These are phyloP conservation scores for Scomber colias DNA, from an alignment of 2,113 vertebrate genomes.

Conservation along the genomic window DNA sequence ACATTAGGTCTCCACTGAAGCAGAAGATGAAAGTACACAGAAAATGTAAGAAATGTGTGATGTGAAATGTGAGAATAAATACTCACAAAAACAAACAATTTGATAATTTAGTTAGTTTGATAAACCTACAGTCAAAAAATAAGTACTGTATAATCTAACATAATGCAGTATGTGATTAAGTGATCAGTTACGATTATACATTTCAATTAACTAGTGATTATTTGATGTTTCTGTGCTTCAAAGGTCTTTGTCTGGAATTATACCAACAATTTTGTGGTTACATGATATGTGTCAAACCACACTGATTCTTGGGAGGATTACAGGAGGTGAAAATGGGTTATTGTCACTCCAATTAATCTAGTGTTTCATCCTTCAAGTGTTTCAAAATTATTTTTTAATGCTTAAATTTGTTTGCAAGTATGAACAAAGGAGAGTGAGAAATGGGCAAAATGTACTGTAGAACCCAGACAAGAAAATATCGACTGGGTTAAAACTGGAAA, in stretches of 20 bases:
- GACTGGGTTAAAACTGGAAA: not conserved
- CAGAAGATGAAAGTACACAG: not conserved
- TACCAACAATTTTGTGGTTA: not conserved
- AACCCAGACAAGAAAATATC: not conserved
- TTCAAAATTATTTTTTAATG: too few species aligned
- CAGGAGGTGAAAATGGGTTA: not conserved
- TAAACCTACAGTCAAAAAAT: too few species aligned
- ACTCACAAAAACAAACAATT: too few species aligned
- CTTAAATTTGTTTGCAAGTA: not conserved
- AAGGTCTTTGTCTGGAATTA: not conserved
- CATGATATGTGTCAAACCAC: not conserved
- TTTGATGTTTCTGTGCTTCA: not conserved
- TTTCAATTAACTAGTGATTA: not conserved
- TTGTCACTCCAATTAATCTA: not conserved
- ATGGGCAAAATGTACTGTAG: not conserved
- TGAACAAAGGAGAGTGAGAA: not conserved
- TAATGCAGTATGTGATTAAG: not conserved
- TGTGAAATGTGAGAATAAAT: not conserved
- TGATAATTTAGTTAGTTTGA: too few species aligned
- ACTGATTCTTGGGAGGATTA: slow-evolving; percentile 3
- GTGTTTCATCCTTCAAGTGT: not conserved
- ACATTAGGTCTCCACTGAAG: not conserved
- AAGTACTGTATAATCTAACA: not conserved
- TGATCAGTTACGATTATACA: too few species aligned
- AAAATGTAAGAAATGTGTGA: not conserved